phyloP scores from a whole-genome alignment of 30 jellyfish, hydroid and myxozoan species.

The Turritopsis dohrnii region DNA sequence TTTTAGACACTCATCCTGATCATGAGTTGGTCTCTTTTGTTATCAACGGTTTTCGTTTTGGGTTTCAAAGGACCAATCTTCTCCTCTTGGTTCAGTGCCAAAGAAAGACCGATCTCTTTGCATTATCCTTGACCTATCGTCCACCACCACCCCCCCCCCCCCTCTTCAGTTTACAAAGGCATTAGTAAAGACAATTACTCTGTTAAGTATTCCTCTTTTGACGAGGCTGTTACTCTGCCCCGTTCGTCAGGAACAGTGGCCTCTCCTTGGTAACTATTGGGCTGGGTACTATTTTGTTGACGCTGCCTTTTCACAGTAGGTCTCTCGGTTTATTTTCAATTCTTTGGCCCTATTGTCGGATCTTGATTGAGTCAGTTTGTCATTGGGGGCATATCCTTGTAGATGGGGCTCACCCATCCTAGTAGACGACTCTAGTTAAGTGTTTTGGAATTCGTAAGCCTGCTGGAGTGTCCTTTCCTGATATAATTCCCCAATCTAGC shows the following conservation, averaged over 20 bases:
- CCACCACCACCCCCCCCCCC: neutral
- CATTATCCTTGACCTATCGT: neutral
- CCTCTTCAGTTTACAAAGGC: neutral
- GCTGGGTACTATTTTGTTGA: conserved; percentile 1
- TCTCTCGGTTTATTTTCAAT: neutral
- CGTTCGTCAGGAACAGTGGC: neutral
- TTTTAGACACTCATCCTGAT: neutral
- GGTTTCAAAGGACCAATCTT: neutral
- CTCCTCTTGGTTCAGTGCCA: neutral
- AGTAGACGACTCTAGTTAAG: too few relatives aligned
- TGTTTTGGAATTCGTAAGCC: too few relatives aligned
- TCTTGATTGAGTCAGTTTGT: too few relatives aligned
- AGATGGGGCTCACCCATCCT: too few relatives aligned
- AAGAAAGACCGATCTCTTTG: neutral
- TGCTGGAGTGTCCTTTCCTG: too few relatives aligned
- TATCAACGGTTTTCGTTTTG: neutral
- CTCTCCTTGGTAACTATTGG: neutral
- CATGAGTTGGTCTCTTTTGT: neutral
- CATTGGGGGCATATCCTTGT: too few relatives aligned
- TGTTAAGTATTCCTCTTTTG: neutral
- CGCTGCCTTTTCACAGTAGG: conserved; percentile 1
- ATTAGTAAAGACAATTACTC: neutral
- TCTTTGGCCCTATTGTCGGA: conserved; percentile 5
- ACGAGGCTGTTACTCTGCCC: neutral
- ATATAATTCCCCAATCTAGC: too few relatives aligned